These are phyloP conservation scores for Atrichornis clamosus DNA, from an alignment of 2,113 vertebrate species.

Conservation along the genomic window DNA sequence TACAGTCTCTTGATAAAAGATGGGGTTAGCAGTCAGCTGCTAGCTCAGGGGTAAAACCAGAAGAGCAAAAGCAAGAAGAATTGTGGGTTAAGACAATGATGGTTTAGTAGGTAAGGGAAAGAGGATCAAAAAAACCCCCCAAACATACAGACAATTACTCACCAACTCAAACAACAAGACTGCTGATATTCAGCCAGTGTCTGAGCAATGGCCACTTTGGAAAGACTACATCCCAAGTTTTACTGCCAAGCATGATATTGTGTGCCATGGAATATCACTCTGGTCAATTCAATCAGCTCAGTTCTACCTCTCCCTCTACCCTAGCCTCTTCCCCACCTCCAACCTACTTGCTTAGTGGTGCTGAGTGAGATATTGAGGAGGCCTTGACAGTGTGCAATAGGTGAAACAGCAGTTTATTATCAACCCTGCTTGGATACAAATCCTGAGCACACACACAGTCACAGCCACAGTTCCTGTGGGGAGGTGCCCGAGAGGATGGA, in stretches of 20 bases:
- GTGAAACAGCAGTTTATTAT: not conserved
- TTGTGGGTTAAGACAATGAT: not conserved
- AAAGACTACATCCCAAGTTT: not conserved
- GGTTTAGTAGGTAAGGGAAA: not conserved
- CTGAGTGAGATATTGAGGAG: not conserved
- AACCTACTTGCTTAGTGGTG: not conserved
- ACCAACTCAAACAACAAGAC: not conserved
- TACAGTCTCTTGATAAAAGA: not conserved
- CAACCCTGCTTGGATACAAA: not conserved
- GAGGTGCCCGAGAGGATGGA: rapidly evolving
- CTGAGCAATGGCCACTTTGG: not conserved
- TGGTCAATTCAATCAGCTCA: not conserved
- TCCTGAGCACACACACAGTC: not conserved
- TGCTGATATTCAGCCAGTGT: not conserved
- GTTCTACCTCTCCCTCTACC: not conserved
- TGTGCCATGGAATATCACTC: not conserved
- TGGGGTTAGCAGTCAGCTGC: not conserved
- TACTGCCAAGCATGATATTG: not conserved
- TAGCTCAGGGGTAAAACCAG: not conserved
- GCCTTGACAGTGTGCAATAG: not conserved
- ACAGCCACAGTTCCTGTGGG: not conserved
- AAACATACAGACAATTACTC: not conserved
- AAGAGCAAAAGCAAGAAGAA: not conserved
- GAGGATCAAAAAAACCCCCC: not conserved
- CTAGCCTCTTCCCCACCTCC: not conserved